These are phyloP conservation scores for Drosophila grimshawi DNA, from an alignment of 1,140 invertebrate species.

Conservation along the genomic window DNA sequence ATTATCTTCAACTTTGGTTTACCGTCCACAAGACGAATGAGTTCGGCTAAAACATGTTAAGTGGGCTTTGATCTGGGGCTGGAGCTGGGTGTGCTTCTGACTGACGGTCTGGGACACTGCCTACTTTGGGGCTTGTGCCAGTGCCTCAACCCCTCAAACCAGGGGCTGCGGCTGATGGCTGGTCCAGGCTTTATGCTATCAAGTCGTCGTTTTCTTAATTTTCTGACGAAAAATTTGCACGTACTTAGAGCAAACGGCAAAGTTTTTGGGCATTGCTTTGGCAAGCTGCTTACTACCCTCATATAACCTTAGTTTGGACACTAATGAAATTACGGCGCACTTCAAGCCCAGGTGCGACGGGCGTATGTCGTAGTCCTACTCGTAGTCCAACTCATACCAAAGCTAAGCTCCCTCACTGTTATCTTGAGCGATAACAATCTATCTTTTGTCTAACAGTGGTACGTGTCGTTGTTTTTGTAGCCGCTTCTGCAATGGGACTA, in stretches of 20 bases:
- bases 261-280: conserved; percentile 38
- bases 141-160: neutral
- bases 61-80: conserved; percentile 44
- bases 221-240: conserved; percentile 75
- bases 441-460: conserved; percentile 72
- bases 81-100: neutral
- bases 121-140: neutral
- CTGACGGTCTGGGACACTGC: neutral
- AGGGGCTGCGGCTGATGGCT: neutral
- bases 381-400: conserved; percentile 1
- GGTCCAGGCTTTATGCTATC: neutral
- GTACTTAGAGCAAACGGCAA: conserved; percentile 64
- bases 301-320: conserved; percentile 64
- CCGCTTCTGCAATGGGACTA: conserved; percentile 22
- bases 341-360: conserved; percentile 12
- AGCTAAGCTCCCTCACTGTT: conserved; percentile 39
- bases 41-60: conserved; percentile 46
- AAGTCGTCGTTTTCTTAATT: conserved; percentile 59
- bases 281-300: conserved; percentile 34
- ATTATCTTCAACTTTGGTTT: conserved; percentile 62
- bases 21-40: conserved; percentile 47
- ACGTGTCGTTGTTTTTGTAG: conserved; percentile 54
- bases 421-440: conserved; percentile 82
- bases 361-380: neutral
- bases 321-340: conserved; percentile 73